A percentile compares a stretch with the other conserved stretches of the same genome.
Conservation (phyloP, 2,797 vertebrate species). For the Scleropages formosus region DNA sequence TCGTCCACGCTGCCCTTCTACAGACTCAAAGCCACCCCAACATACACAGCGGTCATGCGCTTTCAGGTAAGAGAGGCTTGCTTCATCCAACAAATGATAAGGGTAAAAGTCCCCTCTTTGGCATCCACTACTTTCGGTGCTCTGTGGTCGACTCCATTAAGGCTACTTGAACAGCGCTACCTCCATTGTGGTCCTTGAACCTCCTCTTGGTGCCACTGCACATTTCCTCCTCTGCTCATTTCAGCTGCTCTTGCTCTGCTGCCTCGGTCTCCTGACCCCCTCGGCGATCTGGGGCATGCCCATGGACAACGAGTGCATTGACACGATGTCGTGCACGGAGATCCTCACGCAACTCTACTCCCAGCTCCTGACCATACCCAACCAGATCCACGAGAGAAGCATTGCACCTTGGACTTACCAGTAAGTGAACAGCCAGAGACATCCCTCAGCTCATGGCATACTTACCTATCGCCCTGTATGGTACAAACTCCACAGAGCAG, state of each 20-base stretch:
- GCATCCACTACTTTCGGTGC: not conserved
- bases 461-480: not conserved
- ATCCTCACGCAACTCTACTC: conserved; percentile 62
- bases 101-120: not conserved
- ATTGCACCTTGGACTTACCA: conserved; percentile 68
- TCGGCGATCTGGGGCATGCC: conserved; percentile 53
- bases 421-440: conserved; percentile 54
- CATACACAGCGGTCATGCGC: conserved; percentile 16
- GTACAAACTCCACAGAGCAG: not conserved
- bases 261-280: conserved; percentile 56
- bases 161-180: not conserved
- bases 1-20: not conserved
- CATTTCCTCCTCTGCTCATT: not conserved
- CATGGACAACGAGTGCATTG: conserved; percentile 58
- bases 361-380: conserved; percentile 62
- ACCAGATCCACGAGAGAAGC: conserved; percentile 69
- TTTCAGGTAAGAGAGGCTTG: conserved; percentile 54
- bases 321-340: conserved; percentile 60
- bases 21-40: not conserved
- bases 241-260: conserved; percentile 44
- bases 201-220: not conserved
- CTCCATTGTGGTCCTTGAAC: not conserved
- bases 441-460: not conserved
- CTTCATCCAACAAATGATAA: not conserved
- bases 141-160: not conserved